A percentile compares a stretch with the other conserved stretches of the same genome.
Evolutionary conservation across 2,888 invertebrate genomes (phyloP).

Genomic region (Ophioninae sp.): DNA sequence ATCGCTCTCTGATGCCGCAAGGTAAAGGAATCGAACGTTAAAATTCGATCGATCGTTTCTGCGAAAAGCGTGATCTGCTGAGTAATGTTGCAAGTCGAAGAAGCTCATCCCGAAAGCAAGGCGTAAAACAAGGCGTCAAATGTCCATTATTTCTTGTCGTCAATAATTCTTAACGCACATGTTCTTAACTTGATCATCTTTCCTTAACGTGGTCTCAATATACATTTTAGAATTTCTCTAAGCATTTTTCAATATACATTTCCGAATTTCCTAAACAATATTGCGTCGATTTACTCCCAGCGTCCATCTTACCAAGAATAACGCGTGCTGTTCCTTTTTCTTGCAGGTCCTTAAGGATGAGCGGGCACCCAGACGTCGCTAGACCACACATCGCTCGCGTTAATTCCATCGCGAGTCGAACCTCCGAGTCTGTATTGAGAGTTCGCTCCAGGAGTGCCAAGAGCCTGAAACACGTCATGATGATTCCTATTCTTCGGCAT

Average conservation of each 20-base stretch:
- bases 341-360: conserved; percentile 66
- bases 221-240: no score
- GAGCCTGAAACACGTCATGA: conserved; percentile 66
- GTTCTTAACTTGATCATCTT: no score
- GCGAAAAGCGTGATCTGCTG: not conserved
- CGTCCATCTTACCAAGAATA: conserved; percentile 64
- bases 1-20: conserved; percentile 71
- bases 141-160: no score
- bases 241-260: no score
- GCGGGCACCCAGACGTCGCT: conserved; percentile 45
- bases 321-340: conserved; percentile 60
- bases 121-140: no score
- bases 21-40: conserved; percentile 66
- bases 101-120: not conserved
- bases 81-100: not conserved
- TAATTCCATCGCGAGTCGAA: conserved; percentile 59
- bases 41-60: conserved; percentile 67
- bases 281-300: not conserved
- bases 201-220: no score
- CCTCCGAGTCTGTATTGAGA: conserved; percentile 65
- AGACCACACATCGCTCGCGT: conserved; percentile 70
- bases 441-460: conserved; percentile 69
- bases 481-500: not conserved
- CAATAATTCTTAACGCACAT: no score
- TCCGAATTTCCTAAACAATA: no score